Evolutionary conservation across 2,113 vertebrate genomes (phyloP), one percentile per base, ranked within the genome.

Genomic region (zebrafish (Danio rerio)): DNA sequence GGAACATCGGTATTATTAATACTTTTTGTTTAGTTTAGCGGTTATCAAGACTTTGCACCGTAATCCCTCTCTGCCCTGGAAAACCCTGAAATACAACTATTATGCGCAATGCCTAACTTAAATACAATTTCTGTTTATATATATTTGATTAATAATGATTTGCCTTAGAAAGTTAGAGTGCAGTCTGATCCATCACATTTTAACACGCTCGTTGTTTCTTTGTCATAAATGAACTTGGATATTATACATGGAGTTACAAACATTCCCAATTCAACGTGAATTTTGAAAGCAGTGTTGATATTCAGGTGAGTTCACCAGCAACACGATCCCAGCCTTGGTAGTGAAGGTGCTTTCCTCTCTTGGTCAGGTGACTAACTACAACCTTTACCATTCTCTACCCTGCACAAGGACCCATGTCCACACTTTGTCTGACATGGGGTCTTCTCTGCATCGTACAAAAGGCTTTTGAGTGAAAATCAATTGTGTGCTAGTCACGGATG

Each of bases 401-500:
- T 79, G 20, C 43, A 50, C 31, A 79, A 66, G 49, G 40, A 68
- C 62, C 15, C 42, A 42, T 20, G 12, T 65, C 58, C 11, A 78
- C 49, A 55, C 21, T 58, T 74, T 74, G 71, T 13, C 16, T 9
- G 40, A 16, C 62, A 43, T 55, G 76, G 20, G 21, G 47, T 47
- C 12, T 76, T 58, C 55, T 75, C 10, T 61, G 49, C 31, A 55
- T 40, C 10, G 4, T 79, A 79, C 77, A 79, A 79, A 79, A 79
- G 49, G 76, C 76, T 79, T 75, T 66, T 66, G 16, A 66, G 49
- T 65, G 75, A 66, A 45, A 18, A 18, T 63, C 61, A 66, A 66
- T 78, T 78, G 76, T 78, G 31, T 78, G 47, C 8, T 47, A 31
- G 59, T 66, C 47, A 79, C 50, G 40, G 76, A 65, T 53, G 77